phyloP scores from a whole-genome alignment of 2,113 vertebrate genomes.

The Heteronetta atricapilla region DNA sequence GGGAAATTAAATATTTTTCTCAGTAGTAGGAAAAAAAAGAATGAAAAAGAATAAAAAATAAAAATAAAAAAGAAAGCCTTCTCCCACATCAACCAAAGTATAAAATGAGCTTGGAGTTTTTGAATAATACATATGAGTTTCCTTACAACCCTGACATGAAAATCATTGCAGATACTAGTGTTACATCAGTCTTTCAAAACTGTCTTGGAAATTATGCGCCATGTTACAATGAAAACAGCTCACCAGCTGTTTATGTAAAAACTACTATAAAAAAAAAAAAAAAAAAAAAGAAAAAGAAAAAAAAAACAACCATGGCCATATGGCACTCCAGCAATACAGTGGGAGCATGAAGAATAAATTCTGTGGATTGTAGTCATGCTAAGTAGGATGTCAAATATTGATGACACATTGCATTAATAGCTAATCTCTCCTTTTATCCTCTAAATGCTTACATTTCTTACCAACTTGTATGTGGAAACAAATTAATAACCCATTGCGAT shows the following conservation, averaged over 20 bases:
- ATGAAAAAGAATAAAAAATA: background rate
- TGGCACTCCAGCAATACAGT: constrained; percentile 72
- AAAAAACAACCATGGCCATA: constrained; percentile 84
- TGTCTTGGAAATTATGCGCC: constrained; percentile 82
- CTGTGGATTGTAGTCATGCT: constrained; percentile 75
- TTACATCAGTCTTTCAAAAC: constrained; percentile 75
- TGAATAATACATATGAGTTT: constrained; percentile 58
- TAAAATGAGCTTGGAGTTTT: constrained; percentile 19
- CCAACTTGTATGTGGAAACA: constrained; percentile 66
- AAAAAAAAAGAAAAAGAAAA: no score
- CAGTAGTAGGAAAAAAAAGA: background rate
- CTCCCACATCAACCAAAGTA: background rate
- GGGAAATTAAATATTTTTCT: background rate
- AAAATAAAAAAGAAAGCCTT: background rate
- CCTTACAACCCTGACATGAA: constrained; percentile 59
- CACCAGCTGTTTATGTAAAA: constrained; percentile 86
- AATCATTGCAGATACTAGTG: constrained; percentile 61
- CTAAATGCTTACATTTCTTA: constrained; percentile 71
- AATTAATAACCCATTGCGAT: constrained; percentile 62
- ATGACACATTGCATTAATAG: constrained; percentile 75
- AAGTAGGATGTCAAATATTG: constrained; percentile 79
- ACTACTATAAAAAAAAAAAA: no score
- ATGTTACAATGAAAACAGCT: constrained; percentile 80
- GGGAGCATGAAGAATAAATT: constrained; percentile 76
- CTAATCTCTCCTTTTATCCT: constrained; percentile 78